Conservation (phyloP, 2,888 invertebrate species). For the Leptinotarsa haldemani region DNA sequence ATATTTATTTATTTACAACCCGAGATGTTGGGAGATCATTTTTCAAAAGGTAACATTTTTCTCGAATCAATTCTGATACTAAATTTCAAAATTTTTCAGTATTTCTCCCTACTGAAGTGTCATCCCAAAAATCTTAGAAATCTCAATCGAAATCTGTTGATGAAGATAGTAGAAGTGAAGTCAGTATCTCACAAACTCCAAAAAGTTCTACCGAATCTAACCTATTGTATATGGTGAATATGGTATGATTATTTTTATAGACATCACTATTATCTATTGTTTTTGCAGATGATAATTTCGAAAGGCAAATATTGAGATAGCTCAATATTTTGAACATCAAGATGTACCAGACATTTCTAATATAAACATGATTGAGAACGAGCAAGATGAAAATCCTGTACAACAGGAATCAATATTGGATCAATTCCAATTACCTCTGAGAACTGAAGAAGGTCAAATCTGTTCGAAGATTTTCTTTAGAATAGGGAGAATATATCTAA, state of each 20-base stretch:
- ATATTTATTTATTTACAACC: too few species aligned
- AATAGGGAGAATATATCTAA: neutral
- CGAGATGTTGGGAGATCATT: neutral
- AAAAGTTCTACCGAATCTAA: neutral
- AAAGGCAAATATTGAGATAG: slow-evolving; percentile 13
- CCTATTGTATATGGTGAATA: too few species aligned
- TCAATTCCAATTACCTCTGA: neutral
- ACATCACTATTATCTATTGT: slow-evolving; percentile 3
- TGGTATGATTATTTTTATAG: slow-evolving; percentile 6
- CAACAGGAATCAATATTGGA: neutral
- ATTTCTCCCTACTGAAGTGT: slow-evolving; percentile 2
- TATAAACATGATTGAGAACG: neutral
- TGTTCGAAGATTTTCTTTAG: neutral
- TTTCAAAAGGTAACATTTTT: slow-evolving; percentile 1
- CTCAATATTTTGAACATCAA: slow-evolving; percentile 15
- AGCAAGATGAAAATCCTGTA: slow-evolving; percentile 7
- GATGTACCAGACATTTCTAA: neutral
- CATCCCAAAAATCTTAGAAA: neutral
- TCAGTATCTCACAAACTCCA: slow-evolving; percentile 1
- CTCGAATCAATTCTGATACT: neutral
- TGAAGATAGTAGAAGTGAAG: neutral
- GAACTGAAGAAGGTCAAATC: slow-evolving; percentile 13
- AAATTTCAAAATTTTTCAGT: neutral
- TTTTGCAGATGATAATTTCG: slow-evolving; percentile 2
- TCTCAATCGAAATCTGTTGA: slow-evolving; percentile 7